Evolutionary conservation across 2,797 vertebrate species (phyloP), one percentile per base, ranked within the genome.

Genomic region (Paedocypris micromegethes): DNA sequence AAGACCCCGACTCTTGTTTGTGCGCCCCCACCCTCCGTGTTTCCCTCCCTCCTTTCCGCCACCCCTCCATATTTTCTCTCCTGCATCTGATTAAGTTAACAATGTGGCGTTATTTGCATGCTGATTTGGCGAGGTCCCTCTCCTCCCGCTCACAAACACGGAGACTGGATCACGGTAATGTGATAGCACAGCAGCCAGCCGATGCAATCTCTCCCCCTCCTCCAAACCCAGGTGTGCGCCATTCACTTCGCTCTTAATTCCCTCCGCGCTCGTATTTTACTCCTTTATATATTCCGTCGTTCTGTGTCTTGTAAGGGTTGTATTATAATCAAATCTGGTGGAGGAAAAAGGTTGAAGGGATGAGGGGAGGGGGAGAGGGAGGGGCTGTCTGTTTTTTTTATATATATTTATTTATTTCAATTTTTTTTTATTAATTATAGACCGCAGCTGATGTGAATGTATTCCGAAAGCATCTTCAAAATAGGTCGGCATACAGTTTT

Each of bases 11-110:
- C 74, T 86, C 78, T 86, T 83, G 86, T 85, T 88, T 85, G 86
- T 85, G 86, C 86, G 58, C 84, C 73, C 89, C 86, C 86, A 88
- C 86, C 86, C 84, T 87, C 86, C 89, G 87, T 62, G 39, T 72
- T 64, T 63, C 72, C 56, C 86, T 88, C 80, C 87, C 86, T 88
- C 84, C 83, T 90, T 89, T 87, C 88, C 89, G 88, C 90, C 89
- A 88, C 81, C 82, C 81, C 84, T 85, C 85, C 86, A 85, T 87
- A 90, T 89, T 87, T 92, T 92, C 90, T 93, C 90, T 92, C 91
- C 91, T 90, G 94, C 93, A 98, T 97, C 94, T 98, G 95, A 98
- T 96, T 98, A 95, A 97, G 93, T 95, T 97, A 96, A 98, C 94
- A 96, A 98, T 97, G 94, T 93, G 90, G 90, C 93, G 94, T 94